Evolutionary conservation across 2,797 vertebrate species (phyloP).

Genomic region (Eupleurogrammus muticus): DNA sequence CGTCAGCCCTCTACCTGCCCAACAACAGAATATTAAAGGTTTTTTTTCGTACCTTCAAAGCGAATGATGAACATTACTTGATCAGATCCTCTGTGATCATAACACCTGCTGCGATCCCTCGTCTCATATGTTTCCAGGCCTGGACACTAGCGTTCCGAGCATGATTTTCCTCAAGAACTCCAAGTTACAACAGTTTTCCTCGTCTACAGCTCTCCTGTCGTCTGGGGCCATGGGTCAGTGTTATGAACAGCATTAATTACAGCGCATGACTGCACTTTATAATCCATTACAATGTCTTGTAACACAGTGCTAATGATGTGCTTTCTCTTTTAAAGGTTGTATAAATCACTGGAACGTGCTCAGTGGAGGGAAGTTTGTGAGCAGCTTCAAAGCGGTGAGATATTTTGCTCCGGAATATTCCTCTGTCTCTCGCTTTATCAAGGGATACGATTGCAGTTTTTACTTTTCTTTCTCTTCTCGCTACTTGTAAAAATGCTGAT

Average conservation of each 20-base stretch:
- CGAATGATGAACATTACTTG: neutral
- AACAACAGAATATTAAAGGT: conserved; percentile 60
- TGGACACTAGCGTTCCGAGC: conserved; percentile 73
- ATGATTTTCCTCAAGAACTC: conserved; percentile 77
- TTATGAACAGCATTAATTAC: conserved; percentile 19
- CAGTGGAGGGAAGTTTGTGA: conserved; percentile 65
- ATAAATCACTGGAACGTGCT: conserved; percentile 83
- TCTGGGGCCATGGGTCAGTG: conserved; percentile 75
- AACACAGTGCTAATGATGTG: conserved; percentile 34
- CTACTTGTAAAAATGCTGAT: conserved; percentile 30
- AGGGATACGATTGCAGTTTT: neutral
- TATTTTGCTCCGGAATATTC: conserved; percentile 16
- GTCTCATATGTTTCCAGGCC: conserved; percentile 42
- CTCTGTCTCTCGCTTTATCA: conserved; percentile 25
- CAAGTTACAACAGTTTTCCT: conserved; percentile 58
- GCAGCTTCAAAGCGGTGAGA: conserved; percentile 83
- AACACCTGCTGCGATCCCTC: neutral
- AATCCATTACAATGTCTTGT: conserved; percentile 16
- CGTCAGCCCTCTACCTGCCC: conserved; percentile 44
- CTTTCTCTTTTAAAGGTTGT: conserved; percentile 68
- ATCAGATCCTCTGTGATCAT: neutral
- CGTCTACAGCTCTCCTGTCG: conserved; percentile 74
- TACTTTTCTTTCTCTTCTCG: conserved; percentile 12
- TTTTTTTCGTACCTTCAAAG: conserved; percentile 10
- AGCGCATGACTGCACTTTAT: conserved; percentile 33